Percentiles rank a stretch among this genome's conserved stretches.
Conservation (phyloP, 2,888 invertebrate species). For the Leistus spinibarbis region DNA sequence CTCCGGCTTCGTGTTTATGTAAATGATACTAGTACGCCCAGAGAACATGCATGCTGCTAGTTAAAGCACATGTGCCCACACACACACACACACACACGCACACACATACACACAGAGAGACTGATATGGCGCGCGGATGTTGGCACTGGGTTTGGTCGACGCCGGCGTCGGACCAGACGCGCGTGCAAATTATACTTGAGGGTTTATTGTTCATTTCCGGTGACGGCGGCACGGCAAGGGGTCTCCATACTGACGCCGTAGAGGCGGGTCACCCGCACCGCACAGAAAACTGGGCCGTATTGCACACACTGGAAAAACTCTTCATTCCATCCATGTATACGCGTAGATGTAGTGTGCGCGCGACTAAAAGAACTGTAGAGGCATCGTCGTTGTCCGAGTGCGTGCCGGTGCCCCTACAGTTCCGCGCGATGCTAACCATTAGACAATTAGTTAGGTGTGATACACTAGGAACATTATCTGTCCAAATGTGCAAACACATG, state of each 20-base stretch:
- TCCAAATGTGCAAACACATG: slow-evolving; percentile 48
- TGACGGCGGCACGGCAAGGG: slow-evolving; percentile 16
- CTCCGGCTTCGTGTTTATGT: background rate
- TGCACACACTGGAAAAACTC: background rate
- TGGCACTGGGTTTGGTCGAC: background rate
- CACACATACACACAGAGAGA: background rate
- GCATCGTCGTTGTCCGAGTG: background rate
- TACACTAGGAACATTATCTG: slow-evolving; percentile 47
- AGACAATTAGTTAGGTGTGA: slow-evolving; percentile 47
- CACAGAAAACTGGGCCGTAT: slow-evolving; percentile 22
- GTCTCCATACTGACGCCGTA: slow-evolving; percentile 20
- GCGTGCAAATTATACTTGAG: slow-evolving; percentile 34
- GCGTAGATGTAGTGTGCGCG: background rate
- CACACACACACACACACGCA: background rate
- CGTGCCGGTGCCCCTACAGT: slow-evolving; percentile 15
- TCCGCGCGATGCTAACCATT: slow-evolving; percentile 27
- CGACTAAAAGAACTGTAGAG: background rate
- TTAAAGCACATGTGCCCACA: background rate
- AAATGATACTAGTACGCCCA: background rate
- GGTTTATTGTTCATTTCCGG: slow-evolving; percentile 20
- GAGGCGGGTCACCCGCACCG: slow-evolving; percentile 12
- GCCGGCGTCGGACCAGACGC: background rate
- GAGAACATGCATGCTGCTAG: background rate
- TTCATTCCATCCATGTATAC: background rate
- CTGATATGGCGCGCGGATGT: background rate